These are phyloP conservation scores for Nycticryphes semicollaris DNA, from an alignment of 2,113 vertebrate genomes.

Conservation along the genomic window DNA sequence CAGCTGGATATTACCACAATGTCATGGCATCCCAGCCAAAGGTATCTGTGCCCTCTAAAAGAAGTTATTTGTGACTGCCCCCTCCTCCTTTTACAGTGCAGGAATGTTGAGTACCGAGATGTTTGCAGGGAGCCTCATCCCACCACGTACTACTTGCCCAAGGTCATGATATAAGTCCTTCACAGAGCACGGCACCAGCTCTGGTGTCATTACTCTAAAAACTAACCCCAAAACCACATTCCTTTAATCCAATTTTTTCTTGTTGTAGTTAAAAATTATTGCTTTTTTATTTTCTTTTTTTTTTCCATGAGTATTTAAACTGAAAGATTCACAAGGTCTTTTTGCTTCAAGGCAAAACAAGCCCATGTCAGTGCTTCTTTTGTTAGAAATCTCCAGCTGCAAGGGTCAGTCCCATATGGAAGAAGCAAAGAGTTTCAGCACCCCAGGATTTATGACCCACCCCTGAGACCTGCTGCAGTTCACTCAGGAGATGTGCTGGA, in stretches of 20 bases:
- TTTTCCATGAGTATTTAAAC: accelerated
- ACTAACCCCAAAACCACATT: accelerated
- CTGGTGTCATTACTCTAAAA: background rate
- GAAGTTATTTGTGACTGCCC: background rate
- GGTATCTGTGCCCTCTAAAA: background rate
- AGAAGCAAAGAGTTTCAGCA: background rate
- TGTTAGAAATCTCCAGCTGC: background rate
- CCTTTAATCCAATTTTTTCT: background rate
- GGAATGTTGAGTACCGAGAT: background rate
- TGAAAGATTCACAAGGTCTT: background rate
- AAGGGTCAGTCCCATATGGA: accelerated
- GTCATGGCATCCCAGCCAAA: background rate
- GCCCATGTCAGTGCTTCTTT: accelerated
- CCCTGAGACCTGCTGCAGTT: too few species aligned
- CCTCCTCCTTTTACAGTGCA: background rate
- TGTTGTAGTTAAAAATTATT: accelerated
- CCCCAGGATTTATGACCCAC: background rate
- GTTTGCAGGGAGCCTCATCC: background rate
- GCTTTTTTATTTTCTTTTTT: background rate
- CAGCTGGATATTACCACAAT: background rate
- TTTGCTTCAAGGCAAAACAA: background rate
- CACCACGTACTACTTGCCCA: background rate
- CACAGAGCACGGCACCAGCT: accelerated
- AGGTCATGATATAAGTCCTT: background rate
- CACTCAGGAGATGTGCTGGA: background rate